Conservation (phyloP, 2,797 vertebrate species). For the Catamblyrhynchus diadema region DNA sequence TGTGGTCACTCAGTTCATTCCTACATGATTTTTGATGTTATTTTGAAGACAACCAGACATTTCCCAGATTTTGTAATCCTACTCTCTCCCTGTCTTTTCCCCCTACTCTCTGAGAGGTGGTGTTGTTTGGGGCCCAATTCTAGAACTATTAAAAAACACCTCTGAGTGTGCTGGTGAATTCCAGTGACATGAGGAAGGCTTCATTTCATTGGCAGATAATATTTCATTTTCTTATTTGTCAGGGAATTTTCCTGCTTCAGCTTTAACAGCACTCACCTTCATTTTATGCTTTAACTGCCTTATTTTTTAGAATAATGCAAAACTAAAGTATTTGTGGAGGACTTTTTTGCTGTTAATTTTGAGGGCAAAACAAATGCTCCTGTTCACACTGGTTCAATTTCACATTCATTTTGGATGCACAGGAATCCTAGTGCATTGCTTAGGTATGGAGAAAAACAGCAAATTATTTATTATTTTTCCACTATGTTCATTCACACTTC, state of each 20-base stretch:
- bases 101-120: neutral
- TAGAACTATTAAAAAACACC: neutral
- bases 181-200: neutral
- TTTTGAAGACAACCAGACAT: neutral
- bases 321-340: neutral
- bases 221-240: neutral
- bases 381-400: neutral
- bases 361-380: neutral
- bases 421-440: neutral
- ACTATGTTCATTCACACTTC: neutral
- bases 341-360: neutral
- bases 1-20: neutral
- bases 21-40: accelerated
- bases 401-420: neutral
- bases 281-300: neutral
- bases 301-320: neutral
- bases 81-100: neutral
- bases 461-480: neutral
- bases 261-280: neutral
- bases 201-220: neutral
- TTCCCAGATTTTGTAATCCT: neutral
- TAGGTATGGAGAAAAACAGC: neutral
- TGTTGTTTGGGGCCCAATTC: neutral
- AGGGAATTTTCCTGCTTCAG: neutral
- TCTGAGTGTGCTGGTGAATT: neutral